Conservation (phyloP, 2,888 invertebrate genomes). For the Operophtera brumata region DNA sequence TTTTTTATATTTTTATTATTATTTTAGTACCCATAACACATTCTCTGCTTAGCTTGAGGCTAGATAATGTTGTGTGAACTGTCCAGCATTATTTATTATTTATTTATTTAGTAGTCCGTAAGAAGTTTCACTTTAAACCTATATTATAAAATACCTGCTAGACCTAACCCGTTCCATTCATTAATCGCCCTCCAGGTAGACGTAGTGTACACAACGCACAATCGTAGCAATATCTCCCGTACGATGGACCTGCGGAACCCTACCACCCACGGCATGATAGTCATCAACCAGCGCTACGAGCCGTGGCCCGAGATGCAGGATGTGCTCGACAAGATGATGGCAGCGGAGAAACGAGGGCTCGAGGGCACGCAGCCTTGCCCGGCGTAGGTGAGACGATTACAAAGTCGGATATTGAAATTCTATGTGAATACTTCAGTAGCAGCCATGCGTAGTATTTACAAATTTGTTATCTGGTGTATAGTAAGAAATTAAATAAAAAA, state of each 20-base stretch:
- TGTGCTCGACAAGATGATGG: constrained; percentile 60
- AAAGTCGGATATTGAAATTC: background rate
- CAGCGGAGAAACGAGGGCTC: constrained; percentile 52
- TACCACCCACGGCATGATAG: constrained; percentile 53
- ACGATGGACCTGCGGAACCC: constrained; percentile 69
- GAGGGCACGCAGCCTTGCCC: constrained; percentile 48
- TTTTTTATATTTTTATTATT: too few relatives aligned
- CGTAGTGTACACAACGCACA: constrained; percentile 50
- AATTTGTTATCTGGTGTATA: background rate
- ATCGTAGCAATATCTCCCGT: constrained; percentile 54
- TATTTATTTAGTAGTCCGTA: too few relatives aligned
- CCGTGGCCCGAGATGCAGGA: constrained; percentile 64
- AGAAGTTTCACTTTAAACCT: too few relatives aligned
- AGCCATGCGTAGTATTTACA: too few relatives aligned
- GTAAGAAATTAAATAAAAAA: too few relatives aligned
- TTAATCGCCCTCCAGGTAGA: background rate
- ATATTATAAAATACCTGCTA: too few relatives aligned
- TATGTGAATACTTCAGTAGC: background rate
- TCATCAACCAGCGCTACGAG: constrained; percentile 63
- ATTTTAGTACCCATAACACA: too few relatives aligned
- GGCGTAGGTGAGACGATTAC: background rate
- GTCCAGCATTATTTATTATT: too few relatives aligned
- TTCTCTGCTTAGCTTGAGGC: too few relatives aligned
- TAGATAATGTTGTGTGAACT: too few relatives aligned
- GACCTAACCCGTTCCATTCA: too few relatives aligned